Percentiles rank a stretch among this genome's conserved stretches.
Evolutionary conservation across 37 sponge, comb jelly and placozoan species (phyloP).

Genomic region (Crambe crambe): DNA sequence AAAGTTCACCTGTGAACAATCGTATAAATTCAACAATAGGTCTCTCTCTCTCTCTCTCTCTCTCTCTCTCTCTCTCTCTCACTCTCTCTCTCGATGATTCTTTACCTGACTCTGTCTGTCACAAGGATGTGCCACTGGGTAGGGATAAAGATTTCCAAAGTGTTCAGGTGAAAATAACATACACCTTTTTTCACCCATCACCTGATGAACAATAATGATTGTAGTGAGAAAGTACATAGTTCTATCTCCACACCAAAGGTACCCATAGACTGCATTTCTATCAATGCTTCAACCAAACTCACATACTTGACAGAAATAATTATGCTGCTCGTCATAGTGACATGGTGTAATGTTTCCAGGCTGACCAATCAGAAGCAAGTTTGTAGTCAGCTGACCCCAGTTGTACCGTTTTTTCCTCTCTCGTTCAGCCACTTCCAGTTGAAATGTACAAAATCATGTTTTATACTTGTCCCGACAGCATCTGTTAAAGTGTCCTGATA

Average conservation of each 20-base stretch:
- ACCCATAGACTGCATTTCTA: no score
- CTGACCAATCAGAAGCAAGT: constrained; percentile 76
- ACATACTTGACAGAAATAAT: constrained; percentile 84
- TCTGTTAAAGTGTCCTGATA: constrained; percentile 78
- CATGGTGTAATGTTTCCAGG: constrained; percentile 79
- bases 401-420: constrained; percentile 53
- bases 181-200: constrained; percentile 69
- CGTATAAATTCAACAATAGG: no score
- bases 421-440: constrained; percentile 81
- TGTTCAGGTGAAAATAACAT: constrained; percentile 72
- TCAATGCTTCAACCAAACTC: no score
- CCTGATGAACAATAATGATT: no score
- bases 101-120: constrained; percentile 85
- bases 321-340: constrained; percentile 90
- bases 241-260: no score
- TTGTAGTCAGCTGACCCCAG: constrained; percentile 82
- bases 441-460: constrained; percentile 77
- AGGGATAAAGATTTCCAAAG: constrained; percentile 74
- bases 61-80: no score
- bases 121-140: constrained; percentile 83
- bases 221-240: no score
- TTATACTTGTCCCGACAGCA: constrained; percentile 48
- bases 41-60: no score
- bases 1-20: constrained; percentile 75
- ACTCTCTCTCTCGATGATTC: background rate